Evolutionary conservation across 2,797 vertebrate genomes (phyloP), one percentile per base, ranked within the genome.

Genomic region (Ataeniobius toweri): DNA sequence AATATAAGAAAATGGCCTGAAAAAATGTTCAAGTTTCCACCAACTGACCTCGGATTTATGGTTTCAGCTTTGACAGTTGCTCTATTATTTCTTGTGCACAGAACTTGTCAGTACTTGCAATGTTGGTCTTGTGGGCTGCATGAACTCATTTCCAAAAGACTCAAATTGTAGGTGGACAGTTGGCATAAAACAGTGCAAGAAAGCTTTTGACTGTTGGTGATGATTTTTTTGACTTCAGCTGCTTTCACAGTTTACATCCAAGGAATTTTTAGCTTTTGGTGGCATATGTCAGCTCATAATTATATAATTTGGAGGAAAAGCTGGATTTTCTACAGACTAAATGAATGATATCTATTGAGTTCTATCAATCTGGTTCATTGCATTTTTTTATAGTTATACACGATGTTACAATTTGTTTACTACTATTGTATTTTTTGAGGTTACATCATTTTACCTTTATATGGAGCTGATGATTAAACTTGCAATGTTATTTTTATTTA

Each of bases 161-260:
- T 80, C 46, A 77, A 79, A 84, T 82, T 55, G 74, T 75, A 75
- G 39, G 69, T 84, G 55, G 71, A 69, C 59, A 74, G 41, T 65
- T 55, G 41, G 20, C 80, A 67, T 80, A 86, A 89, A 74, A 39
- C 61, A 79, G 81, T 82, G 18, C 80, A 56, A 44, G 71, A 78
- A 80, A 80, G 84, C 80, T 86, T 83, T 85, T 91, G 88, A 89
- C 82, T 71, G 76, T 39, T 77, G 51, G 5, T 71, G 56, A 53
- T 75, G 26, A 81, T 51, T 80, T 89, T 72, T 88, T 82, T 26
- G 1, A 61, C 18, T 31, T 61, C 14, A 61, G 31, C 28, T 61
- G 31, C 2, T 31, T 61, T 61, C 59, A 61, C 5, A 18, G 14
- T 31, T 61, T 31, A 31, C 31, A 61, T 18, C 28, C 14, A 18